phyloP scores from a whole-genome alignment of 2,888 invertebrate species.

The Plagodis pulveraria region DNA sequence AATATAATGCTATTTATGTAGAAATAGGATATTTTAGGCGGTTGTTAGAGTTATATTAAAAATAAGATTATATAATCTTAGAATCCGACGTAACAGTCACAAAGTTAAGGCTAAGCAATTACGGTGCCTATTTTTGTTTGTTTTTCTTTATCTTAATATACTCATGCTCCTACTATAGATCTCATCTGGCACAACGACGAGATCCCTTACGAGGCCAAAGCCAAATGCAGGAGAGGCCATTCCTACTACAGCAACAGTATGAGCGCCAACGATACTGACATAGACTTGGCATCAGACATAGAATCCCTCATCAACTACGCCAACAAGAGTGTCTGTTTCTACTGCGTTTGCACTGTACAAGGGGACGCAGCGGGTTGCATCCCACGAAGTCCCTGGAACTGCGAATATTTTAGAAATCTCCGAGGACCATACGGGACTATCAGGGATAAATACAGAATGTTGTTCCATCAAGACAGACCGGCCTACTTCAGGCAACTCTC shows the following conservation, averaged over 20 bases:
- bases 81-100: no score
- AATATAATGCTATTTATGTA: no score
- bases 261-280: conserved; percentile 58
- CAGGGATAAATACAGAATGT: conserved; percentile 51
- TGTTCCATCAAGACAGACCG: conserved; percentile 65
- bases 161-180: conserved; percentile 51
- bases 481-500: conserved; percentile 65
- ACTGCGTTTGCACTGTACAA: conserved; percentile 61
- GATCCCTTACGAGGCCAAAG: conserved; percentile 62
- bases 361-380: conserved; percentile 57
- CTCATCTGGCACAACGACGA: conserved; percentile 75
- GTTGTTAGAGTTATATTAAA: no score
- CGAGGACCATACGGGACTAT: conserved; percentile 38
- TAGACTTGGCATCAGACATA: conserved; percentile 52
- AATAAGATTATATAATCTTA: no score
- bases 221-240: conserved; percentile 59
- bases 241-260: conserved; percentile 70
- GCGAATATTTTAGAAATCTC: conserved; percentile 59
- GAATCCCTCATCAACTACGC: conserved; percentile 58
- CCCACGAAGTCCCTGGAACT: conserved; percentile 56
- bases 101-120: background rate
- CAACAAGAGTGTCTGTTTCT: conserved; percentile 54
- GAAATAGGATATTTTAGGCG: no score
- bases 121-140: background rate
- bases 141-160: conserved; percentile 3